Evolutionary conservation across 2,888 invertebrate genomes (phyloP), one percentile per base, ranked within the genome.

Genomic region (Zele albiditarsus): DNA sequence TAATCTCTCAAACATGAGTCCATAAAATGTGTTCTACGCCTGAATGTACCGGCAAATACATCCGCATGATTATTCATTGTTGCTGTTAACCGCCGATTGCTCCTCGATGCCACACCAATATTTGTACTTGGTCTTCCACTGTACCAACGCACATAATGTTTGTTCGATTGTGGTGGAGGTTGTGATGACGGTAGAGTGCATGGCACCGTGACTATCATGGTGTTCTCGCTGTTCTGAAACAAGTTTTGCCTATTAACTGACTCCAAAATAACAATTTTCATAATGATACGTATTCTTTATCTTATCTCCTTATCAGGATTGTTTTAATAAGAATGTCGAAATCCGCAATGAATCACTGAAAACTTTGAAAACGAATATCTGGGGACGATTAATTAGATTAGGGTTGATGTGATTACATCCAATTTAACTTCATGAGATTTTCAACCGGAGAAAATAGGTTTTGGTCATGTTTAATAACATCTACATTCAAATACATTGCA

Each of bases 1-100:
- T 93, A 94, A 83, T 93, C 91, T 27, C 92, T 92, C 28, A 91
- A 88, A 86, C 93, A 94, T 74, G 92, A 93, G 76, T 94, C 93
- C 93, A 94, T 94, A 79, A 94, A 94, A 10, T 88, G 88, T 0
- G 94, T 94, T 23, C 93, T 82, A 1, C 89, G 80, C 58, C 89
- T 84, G 71, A 83, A 87, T 38, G 86, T 85, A 14, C 83, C 82
- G 27, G 86, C 84, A 67, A 82, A 85, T 4, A 87, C 83, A 71
- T 88, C 87, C 3, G 84, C 83, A 46, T 87, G 84, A 80, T 83
- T 86, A 73, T 83, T 86, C 72, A 79, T 70, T 23, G 85, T 83
- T 10, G 83, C 73, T 3, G 85, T 86, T 23, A 84, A 76, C 53
- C 86, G 80, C 76, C 85, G 80, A 16, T 81, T 83, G 62, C 78